These are phyloP conservation scores for Alosa alosa DNA, from an alignment of 2,113 vertebrate species.

Conservation along the genomic window DNA sequence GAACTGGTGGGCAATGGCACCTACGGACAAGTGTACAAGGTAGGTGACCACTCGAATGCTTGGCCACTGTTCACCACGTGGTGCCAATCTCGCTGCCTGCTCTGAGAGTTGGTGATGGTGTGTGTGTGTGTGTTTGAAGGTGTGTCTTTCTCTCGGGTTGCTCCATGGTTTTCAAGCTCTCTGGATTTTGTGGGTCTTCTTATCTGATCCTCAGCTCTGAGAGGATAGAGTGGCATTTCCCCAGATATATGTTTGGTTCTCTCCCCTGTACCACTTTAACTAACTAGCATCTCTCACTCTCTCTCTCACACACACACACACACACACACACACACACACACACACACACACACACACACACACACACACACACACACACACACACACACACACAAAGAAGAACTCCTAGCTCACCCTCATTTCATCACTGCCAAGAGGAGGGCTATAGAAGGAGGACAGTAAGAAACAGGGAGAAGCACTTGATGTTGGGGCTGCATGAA, in stretches of 20 bases:
- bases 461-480: neutral
- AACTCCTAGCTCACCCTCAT: neutral
- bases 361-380: neutral
- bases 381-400: neutral
- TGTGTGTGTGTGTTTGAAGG: neutral
- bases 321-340: neutral
- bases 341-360: neutral
- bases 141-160: neutral
- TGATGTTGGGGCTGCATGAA: neutral
- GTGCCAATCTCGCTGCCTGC: neutral
- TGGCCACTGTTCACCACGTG: neutral
- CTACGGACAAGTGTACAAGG: conserved; percentile 96
- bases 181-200: neutral
- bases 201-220: neutral
- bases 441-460: neutral
- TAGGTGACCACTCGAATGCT: conserved; percentile 58
- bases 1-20: conserved; percentile 97
- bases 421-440: neutral
- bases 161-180: neutral
- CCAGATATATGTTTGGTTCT: neutral
- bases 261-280: neutral
- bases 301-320: neutral
- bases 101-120: neutral
- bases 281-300: neutral
- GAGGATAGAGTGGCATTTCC: neutral